These are phyloP conservation scores for Andricus grossulariae DNA, from an alignment of 1,140 invertebrate species.

Conservation along the genomic window DNA sequence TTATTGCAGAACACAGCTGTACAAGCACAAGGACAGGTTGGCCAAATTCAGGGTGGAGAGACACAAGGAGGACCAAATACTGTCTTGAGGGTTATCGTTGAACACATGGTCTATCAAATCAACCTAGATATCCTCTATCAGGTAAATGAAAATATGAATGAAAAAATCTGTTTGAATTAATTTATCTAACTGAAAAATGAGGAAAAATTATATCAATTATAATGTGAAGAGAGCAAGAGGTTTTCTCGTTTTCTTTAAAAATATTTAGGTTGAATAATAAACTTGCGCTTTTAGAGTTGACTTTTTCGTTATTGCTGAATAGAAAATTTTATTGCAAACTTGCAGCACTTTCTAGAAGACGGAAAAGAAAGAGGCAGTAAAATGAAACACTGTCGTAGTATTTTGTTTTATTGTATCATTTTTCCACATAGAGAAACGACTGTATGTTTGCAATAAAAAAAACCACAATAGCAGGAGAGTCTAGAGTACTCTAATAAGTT, in stretches of 20 bases:
- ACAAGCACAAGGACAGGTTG: slow-evolving; percentile 84
- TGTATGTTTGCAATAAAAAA: not conserved
- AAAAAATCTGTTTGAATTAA: too few species aligned
- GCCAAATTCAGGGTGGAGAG: slow-evolving; percentile 80
- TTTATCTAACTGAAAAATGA: too few species aligned
- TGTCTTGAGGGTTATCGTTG: slow-evolving; percentile 97
- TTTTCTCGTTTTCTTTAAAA: not conserved
- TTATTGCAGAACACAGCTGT: slow-evolving; percentile 80
- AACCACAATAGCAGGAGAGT: too few species aligned
- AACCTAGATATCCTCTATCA: slow-evolving; percentile 96
- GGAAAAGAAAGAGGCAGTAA: not conserved
- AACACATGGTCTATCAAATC: slow-evolving; percentile 98
- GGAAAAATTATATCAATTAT: not conserved
- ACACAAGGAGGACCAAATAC: slow-evolving; percentile 95
- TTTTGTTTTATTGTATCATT: slow-evolving; percentile 23
- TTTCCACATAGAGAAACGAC: slow-evolving; percentile 4
- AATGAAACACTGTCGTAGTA: not conserved
- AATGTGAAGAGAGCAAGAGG: not conserved
- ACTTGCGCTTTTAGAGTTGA: slow-evolving; percentile 17
- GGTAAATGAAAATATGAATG: slow-evolving; percentile 74
- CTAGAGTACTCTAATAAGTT: not conserved
- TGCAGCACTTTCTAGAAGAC: not conserved
- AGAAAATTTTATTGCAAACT: slow-evolving; percentile 15
- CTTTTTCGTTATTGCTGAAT: slow-evolving; percentile 21
- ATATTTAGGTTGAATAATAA: not conserved